These are phyloP conservation scores for Ursus arctos DNA, from an alignment of 2,113 vertebrate species.

Conservation along the genomic window DNA sequence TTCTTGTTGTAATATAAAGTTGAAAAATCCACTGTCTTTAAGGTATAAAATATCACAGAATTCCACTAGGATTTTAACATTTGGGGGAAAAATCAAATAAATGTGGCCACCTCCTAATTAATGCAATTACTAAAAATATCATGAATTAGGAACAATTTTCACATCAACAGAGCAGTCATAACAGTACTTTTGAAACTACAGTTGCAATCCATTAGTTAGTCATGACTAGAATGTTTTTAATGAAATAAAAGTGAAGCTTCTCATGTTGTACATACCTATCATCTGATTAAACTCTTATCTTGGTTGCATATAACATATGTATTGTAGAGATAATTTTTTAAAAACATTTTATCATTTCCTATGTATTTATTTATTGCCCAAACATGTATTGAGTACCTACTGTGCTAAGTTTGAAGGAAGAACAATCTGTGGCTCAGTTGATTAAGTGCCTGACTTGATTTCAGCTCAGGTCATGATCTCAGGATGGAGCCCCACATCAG, in stretches of 20 bases:
- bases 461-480: neutral
- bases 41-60: neutral
- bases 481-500: neutral
- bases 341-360: neutral
- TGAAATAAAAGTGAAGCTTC: neutral
- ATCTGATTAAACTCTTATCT: neutral
- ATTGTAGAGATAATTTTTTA: neutral
- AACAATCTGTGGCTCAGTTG: neutral
- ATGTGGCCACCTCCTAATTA: constrained; percentile 51
- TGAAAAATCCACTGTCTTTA: neutral
- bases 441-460: neutral
- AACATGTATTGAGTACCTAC: neutral
- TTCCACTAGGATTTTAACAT: constrained; percentile 33
- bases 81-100: neutral
- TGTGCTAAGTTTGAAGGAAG: neutral
- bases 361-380: neutral
- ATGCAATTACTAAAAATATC: constrained; percentile 66
- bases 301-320: neutral
- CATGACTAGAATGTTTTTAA: constrained; percentile 52
- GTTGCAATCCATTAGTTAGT: constrained; percentile 13
- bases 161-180: constrained; percentile 62
- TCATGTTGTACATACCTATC: neutral
- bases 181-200: constrained; percentile 59
- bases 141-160: constrained; percentile 70
- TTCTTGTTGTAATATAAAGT: constrained; percentile 1